Conservation (phyloP, 1,140 invertebrate genomes). For the Scaptomyza graminum region DNA sequence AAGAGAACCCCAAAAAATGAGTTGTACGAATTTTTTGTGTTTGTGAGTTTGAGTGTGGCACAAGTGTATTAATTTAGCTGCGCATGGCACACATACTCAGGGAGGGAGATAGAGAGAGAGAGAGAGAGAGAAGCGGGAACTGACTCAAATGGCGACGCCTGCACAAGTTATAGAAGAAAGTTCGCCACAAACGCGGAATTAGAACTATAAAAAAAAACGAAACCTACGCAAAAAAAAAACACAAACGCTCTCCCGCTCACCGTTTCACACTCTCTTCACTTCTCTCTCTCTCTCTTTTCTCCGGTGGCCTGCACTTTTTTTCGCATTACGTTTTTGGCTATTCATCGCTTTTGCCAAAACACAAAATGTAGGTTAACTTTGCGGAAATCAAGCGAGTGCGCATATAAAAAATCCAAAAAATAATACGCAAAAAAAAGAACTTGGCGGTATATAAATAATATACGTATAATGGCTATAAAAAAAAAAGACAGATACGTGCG, state of each 20-base stretch:
- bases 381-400: slow-evolving; percentile 72
- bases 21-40: slow-evolving; percentile 12
- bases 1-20: slow-evolving; percentile 33
- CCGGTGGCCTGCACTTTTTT: slow-evolving; percentile 28
- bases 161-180: slow-evolving; percentile 42
- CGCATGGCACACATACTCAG: slow-evolving; percentile 34
- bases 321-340: slow-evolving; percentile 43
- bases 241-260: not conserved
- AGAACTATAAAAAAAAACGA: slow-evolving; percentile 16
- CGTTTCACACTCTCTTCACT: not conserved
- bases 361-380: slow-evolving; percentile 80
- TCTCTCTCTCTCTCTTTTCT: slow-evolving; percentile 6
- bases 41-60: slow-evolving; percentile 27
- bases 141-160: slow-evolving; percentile 21
- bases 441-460: slow-evolving; percentile 60
- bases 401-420: slow-evolving; percentile 34
- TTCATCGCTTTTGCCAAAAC: slow-evolving; percentile 47
- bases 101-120: not conserved
- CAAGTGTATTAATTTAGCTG: slow-evolving; percentile 65
- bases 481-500: slow-evolving; percentile 63
- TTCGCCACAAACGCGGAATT: slow-evolving; percentile 9
- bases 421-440: slow-evolving; percentile 29
- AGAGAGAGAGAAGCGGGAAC: not conserved
- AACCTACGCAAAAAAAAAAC: slow-evolving; percentile 23
- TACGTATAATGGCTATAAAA: slow-evolving; percentile 51